Percentiles rank a stretch among this genome's conserved stretches.
phyloP scores from a whole-genome alignment of 1,140 invertebrate species.

The Aphelinus certus region DNA sequence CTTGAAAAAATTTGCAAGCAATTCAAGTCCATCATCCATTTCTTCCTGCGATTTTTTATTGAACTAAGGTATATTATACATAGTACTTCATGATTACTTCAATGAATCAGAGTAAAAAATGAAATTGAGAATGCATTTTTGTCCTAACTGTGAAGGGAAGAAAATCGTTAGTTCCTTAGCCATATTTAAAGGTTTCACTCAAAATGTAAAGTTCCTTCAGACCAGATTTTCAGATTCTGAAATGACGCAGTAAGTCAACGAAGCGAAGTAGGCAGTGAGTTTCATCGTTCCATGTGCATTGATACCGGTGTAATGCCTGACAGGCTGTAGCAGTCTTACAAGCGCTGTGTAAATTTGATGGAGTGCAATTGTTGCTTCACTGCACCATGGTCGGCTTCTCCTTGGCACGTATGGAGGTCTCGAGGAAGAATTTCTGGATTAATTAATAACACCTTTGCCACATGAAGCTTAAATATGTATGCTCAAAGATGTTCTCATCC shows the following conservation, averaged over 20 bases:
- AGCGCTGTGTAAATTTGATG: constrained; percentile 88
- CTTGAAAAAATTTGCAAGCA: constrained; percentile 11
- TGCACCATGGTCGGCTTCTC: constrained; percentile 97
- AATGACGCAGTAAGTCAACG: constrained; percentile 89
- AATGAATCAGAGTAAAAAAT: too few species aligned
- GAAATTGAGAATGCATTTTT: constrained; percentile 49
- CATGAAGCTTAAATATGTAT: constrained; percentile 94
- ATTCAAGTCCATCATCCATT: constrained; percentile 21
- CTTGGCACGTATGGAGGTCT: constrained; percentile 96
- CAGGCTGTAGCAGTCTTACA: constrained; percentile 79
- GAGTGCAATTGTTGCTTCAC: constrained; percentile 83
- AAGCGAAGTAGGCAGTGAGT: constrained; percentile 89
- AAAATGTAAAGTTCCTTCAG: constrained; percentile 47
- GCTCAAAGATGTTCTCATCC: constrained; percentile 95
- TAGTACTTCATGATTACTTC: too few species aligned
- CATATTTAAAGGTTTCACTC: constrained; percentile 12
- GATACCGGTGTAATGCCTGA: constrained; percentile 86
- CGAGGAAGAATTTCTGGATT: constrained; percentile 89
- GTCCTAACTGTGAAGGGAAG: constrained; percentile 74
- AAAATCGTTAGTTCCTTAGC: background rate
- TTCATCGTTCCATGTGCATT: constrained; percentile 88
- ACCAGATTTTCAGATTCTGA: constrained; percentile 91
- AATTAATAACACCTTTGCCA: constrained; percentile 90
- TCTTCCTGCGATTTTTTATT: constrained; percentile 27
- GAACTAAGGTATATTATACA: constrained; percentile 21